A percentile compares a stretch with the other conserved stretches of the same genome.
Conservation (phyloP, 23 tunicate species). For the Clavelina lepadiformis region DNA sequence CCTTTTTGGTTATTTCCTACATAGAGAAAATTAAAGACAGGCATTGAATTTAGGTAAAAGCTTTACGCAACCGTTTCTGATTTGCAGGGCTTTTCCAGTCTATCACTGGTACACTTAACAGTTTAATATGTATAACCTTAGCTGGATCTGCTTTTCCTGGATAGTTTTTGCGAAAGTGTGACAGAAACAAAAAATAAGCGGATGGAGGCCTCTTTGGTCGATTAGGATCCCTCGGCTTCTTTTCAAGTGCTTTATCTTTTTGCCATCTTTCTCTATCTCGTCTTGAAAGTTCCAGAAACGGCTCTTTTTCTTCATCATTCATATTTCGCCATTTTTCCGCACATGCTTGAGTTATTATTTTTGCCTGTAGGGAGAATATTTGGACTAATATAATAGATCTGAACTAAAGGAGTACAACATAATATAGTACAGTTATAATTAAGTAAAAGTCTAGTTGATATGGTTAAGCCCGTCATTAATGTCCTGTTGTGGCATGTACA, state of each 20-base stretch:
- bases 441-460: no score
- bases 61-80: no score
- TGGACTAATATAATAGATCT: no score
- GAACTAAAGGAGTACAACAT: no score
- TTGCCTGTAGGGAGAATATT: constrained; percentile 79
- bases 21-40: no score
- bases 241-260: constrained; percentile 90
- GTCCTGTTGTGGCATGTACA: no score
- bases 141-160: constrained; percentile 91
- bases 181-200: constrained; percentile 91
- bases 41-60: no score
- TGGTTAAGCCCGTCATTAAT: no score
- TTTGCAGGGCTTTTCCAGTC: no score
- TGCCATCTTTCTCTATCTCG: constrained; percentile 94
- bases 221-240: constrained; percentile 96
- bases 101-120: background rate
- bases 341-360: constrained; percentile 96
- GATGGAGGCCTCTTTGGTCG: constrained; percentile 97
- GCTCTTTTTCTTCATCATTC: constrained; percentile 94
- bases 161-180: constrained; percentile 75
- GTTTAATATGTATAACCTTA: constrained; percentile 36
- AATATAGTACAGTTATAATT: no score
- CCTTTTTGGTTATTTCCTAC: constrained; percentile 95
- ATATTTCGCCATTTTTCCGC: constrained; percentile 99
- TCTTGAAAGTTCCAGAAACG: constrained; percentile 83